phyloP scores from a whole-genome alignment of 2,797 vertebrate genomes.

The Sebastes iracundus region DNA sequence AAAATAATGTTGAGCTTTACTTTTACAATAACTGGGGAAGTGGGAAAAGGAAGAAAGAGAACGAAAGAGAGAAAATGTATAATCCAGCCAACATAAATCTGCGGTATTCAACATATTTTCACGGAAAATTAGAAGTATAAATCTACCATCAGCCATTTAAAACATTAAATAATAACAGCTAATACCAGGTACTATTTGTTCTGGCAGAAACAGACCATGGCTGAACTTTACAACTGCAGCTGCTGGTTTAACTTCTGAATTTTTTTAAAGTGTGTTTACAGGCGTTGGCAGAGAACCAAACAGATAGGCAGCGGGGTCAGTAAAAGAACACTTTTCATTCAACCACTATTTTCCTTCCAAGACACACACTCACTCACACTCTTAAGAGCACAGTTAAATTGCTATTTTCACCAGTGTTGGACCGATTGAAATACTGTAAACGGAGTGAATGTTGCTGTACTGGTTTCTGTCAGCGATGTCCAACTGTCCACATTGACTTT shows the following conservation, averaged over 20 bases:
- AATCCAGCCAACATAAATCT: neutral
- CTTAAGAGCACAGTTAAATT: constrained; percentile 40
- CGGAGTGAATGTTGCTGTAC: constrained; percentile 26
- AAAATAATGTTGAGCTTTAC: neutral
- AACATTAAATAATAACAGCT: neutral
- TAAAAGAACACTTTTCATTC: constrained; percentile 54
- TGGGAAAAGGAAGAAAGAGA: neutral
- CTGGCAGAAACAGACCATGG: constrained; percentile 15
- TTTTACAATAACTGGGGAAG: neutral
- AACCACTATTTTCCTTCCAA: constrained; percentile 47
- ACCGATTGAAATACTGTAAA: constrained; percentile 38
- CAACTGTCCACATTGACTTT: constrained; percentile 29
- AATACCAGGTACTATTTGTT: constrained; percentile 23
- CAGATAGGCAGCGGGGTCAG: constrained; percentile 54
- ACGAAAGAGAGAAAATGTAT: neutral
- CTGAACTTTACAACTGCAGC: constrained; percentile 44
- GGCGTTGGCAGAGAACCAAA: constrained; percentile 61
- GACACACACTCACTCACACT: constrained; percentile 17
- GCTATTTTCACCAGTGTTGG: constrained; percentile 36
- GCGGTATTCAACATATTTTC: neutral
- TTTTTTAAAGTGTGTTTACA: constrained; percentile 47
- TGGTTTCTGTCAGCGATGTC: constrained; percentile 27
- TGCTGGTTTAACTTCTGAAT: constrained; percentile 35
- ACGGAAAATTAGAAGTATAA: neutral
- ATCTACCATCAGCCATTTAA: neutral